These are phyloP conservation scores for Gibbula magus DNA, from an alignment of 2,888 invertebrate species.

Conservation along the genomic window DNA sequence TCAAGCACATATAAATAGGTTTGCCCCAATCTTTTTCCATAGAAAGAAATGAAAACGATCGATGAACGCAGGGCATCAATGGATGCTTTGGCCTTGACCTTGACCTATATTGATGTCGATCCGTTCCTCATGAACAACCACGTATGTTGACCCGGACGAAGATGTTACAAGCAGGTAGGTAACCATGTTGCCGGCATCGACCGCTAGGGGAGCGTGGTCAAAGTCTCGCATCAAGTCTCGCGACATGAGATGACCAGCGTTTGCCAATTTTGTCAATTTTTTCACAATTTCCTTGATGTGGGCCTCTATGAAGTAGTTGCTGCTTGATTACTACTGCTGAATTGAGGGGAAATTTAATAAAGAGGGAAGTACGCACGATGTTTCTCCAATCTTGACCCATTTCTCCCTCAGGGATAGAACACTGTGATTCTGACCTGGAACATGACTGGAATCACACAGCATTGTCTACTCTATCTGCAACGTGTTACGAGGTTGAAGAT, in stretches of 20 bases:
- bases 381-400: not conserved
- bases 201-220: not conserved
- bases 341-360: conserved; percentile 18
- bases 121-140: conserved; percentile 12
- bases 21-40: conserved; percentile 7
- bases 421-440: no score
- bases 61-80: not conserved
- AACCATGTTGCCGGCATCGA: not conserved
- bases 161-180: not conserved
- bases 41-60: not conserved
- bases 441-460: no score
- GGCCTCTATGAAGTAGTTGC: conserved; percentile 4
- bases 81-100: not conserved
- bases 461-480: no score
- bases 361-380: not conserved
- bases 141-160: conserved; percentile 1
- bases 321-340: conserved; percentile 2
- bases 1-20: conserved; percentile 15
- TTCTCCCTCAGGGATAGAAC: no score
- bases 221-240: not conserved
- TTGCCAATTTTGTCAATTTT: conserved; percentile 13
- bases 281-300: conserved; percentile 19
- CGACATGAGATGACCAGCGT: not conserved
- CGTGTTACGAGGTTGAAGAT: no score
- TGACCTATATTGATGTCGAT: not conserved